phyloP scores from a whole-genome alignment of 2,888 invertebrate genomes.

The Operophtera brumata region DNA sequence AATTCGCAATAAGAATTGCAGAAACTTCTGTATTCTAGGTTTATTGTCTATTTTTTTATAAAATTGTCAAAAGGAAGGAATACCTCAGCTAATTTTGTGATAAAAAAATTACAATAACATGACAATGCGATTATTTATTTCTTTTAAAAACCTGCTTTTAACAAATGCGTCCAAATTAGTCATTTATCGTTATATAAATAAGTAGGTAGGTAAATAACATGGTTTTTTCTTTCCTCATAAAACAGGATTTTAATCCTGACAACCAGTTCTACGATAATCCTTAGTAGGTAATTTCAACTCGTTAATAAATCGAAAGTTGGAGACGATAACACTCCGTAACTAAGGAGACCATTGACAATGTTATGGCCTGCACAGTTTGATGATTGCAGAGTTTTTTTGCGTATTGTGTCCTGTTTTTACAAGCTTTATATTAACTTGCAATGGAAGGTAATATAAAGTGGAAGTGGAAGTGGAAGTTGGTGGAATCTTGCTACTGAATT shows the following conservation, averaged over 20 bases:
- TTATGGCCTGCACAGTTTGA: no score
- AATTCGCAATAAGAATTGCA: background rate
- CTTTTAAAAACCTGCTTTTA: background rate
- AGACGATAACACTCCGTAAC: background rate
- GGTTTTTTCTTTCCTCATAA: constrained; percentile 15
- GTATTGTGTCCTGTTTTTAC: background rate
- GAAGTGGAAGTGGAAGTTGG: no score
- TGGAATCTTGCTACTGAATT: no score
- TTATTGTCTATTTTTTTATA: background rate
- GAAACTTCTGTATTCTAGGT: background rate
- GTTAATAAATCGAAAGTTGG: constrained; percentile 35
- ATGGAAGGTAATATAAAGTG: no score
- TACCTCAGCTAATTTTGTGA: background rate
- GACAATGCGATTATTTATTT: background rate
- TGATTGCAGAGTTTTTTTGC: background rate
- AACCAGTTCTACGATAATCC: constrained; percentile 35
- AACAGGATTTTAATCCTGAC: constrained; percentile 26
- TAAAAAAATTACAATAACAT: background rate
- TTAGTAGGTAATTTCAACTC: constrained; percentile 39
- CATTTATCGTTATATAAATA: constrained; percentile 16
- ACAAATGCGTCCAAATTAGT: constrained; percentile 17
- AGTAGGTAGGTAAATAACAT: background rate
- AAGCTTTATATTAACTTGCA: no score
- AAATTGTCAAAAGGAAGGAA: background rate
- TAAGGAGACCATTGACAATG: background rate